Evolutionary conservation across 2,113 vertebrate species (phyloP).

Genomic region (Gila orcuttii): DNA sequence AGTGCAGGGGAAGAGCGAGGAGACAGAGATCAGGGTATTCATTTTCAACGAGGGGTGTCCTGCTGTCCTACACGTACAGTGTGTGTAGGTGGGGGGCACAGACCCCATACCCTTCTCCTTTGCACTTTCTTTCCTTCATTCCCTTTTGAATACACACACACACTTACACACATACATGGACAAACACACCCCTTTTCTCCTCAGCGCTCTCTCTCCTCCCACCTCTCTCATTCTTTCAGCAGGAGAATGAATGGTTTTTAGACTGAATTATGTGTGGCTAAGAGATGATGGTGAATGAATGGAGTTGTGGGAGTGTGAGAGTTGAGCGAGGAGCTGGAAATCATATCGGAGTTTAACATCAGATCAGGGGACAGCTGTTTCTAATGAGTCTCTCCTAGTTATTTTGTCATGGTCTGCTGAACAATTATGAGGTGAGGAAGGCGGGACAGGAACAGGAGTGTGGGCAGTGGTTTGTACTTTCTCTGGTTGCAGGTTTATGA

Average conservation of each 20-base stretch:
- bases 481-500: background rate
- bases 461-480: background rate
- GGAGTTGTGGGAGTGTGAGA: constrained; percentile 45
- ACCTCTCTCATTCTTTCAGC: constrained; percentile 29
- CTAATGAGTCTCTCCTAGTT: constrained; percentile 32
- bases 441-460: constrained; percentile 25
- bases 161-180: background rate
- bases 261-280: constrained; percentile 52
- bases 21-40: constrained; percentile 69
- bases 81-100: constrained; percentile 60
- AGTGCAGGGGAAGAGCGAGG: constrained; percentile 68
- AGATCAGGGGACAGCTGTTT: constrained; percentile 50
- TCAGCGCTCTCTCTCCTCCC: constrained; percentile 22
- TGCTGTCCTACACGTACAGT: constrained; percentile 70
- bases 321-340: constrained; percentile 55
- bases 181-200: constrained; percentile 30
- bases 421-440: constrained; percentile 49
- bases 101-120: background rate
- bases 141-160: constrained; percentile 9
- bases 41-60: constrained; percentile 69
- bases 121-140: constrained; percentile 7
- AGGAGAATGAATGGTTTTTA: constrained; percentile 50
- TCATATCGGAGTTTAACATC: constrained; percentile 49
- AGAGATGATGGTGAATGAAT: constrained; percentile 55
- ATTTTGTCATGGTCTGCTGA: constrained; percentile 44